Percentiles rank a stretch among this genome's conserved stretches.
Conservation (phyloP, 2,888 invertebrate genomes). For the Cephus pygmeus region DNA sequence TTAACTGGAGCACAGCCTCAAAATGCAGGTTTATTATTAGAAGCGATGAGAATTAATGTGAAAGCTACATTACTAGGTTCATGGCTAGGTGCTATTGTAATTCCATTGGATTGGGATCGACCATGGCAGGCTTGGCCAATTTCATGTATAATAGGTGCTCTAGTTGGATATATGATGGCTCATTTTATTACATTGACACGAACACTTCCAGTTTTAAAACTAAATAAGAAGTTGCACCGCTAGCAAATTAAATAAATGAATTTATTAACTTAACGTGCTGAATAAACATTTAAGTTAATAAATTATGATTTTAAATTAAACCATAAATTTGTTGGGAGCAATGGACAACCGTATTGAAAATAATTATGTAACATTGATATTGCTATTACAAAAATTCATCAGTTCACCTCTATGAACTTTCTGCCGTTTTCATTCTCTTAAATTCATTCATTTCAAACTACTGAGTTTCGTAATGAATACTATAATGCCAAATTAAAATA, state of each 20-base stretch:
- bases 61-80: constrained; percentile 78
- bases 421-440: background rate
- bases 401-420: background rate
- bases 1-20: constrained; percentile 69
- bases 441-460: background rate
- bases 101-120: constrained; percentile 91
- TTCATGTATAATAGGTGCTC: constrained; percentile 77
- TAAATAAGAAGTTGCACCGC: constrained; percentile 45
- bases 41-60: constrained; percentile 70
- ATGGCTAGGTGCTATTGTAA: constrained; percentile 86
- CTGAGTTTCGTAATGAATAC: background rate
- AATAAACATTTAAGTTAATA: background rate
- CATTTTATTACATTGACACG: constrained; percentile 70
- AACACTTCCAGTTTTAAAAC: constrained; percentile 44
- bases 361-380: no score
- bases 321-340: no score
- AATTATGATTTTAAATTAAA: no score
- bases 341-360: no score
- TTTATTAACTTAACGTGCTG: background rate
- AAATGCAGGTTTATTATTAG: constrained; percentile 61
- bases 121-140: constrained; percentile 89
- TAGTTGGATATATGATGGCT: constrained; percentile 72
- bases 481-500: background rate
- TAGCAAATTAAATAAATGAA: constrained; percentile 17
- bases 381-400: background rate